Percentiles rank a stretch among this genome's conserved stretches.
These are phyloP conservation scores for Caenorhabditis plicata DNA, from an alignment of 2,888 invertebrate species.

Conservation along the genomic window DNA sequence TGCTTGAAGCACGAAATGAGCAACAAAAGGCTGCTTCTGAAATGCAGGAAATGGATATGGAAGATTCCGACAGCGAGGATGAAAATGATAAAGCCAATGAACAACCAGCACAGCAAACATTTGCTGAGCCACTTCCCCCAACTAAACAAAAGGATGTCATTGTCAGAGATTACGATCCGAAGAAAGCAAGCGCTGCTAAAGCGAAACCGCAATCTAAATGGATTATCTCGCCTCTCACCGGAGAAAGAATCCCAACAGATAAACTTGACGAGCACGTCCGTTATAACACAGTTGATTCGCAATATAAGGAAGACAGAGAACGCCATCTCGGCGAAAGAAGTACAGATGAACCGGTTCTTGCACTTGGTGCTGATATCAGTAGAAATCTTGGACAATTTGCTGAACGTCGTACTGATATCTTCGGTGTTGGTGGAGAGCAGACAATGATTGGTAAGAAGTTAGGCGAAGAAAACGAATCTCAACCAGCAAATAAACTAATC, in stretches of 20 bases:
- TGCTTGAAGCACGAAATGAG: slow-evolving; percentile 68
- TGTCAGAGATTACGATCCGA: slow-evolving; percentile 82
- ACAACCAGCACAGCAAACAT: slow-evolving; percentile 12
- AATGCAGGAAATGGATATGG: slow-evolving; percentile 64
- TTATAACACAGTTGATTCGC: slow-evolving; percentile 65
- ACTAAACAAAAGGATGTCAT: slow-evolving; percentile 46
- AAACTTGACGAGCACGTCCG: slow-evolving; percentile 98
- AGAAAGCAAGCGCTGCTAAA: slow-evolving; percentile 71
- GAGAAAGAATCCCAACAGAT: slow-evolving; percentile 92
- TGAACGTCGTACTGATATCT: slow-evolving; percentile 98
- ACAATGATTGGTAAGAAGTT: slow-evolving; percentile 98
- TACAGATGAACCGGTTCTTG: slow-evolving; percentile 79
- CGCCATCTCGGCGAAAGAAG: slow-evolving; percentile 71
- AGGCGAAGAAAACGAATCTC: slow-evolving; percentile 48
- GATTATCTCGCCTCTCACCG: slow-evolving; percentile 95
- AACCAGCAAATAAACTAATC: slow-evolving; percentile 69
- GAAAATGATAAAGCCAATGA: slow-evolving; percentile 32
- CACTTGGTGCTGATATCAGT: slow-evolving; percentile 84
- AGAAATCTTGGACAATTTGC: slow-evolving; percentile 81
- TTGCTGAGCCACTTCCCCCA: slow-evolving; percentile 72
- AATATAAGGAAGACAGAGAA: slow-evolving; percentile 87
- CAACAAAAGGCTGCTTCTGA: slow-evolving; percentile 54
- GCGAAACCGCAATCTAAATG: slow-evolving; percentile 70
- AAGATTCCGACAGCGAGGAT: slow-evolving; percentile 59
- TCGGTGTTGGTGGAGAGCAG: slow-evolving; percentile 93